phyloP scores from a whole-genome alignment of 1,140 invertebrate genomes.

The Bombus consobrinus region DNA sequence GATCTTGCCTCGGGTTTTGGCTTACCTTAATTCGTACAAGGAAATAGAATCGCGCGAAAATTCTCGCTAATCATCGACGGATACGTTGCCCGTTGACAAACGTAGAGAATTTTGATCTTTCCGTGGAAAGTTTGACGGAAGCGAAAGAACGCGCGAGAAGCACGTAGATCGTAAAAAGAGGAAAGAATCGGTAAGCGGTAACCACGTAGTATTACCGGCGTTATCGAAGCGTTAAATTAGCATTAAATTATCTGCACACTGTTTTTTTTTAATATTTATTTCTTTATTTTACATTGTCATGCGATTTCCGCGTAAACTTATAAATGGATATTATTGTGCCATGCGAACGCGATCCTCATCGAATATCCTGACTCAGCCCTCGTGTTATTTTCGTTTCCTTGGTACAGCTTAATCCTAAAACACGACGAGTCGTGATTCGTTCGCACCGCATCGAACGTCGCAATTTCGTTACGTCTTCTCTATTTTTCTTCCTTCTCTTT shows the following conservation, averaged over 20 bases:
- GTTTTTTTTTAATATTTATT: conserved; percentile 21
- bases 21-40: not conserved
- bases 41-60: not conserved
- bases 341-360: conserved; percentile 17
- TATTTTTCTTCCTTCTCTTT: not conserved
- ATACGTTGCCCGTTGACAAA: too few relatives aligned
- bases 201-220: not conserved
- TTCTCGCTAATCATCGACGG: not conserved
- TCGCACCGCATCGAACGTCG: conserved; percentile 45
- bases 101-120: not conserved
- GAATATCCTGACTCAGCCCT: not conserved
- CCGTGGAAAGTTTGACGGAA: not conserved
- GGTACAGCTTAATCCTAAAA: conserved; percentile 43
- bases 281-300: conserved; percentile 14
- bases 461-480: conserved; percentile 1
- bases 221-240: not conserved
- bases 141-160: not conserved
- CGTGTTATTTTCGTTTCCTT: not conserved
- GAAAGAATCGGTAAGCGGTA: not conserved
- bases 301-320: not conserved
- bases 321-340: conserved; percentile 30
- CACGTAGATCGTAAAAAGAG: not conserved
- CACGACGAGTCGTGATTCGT: conserved; percentile 36
- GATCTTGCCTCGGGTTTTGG: not conserved
- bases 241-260: not conserved